Conservation (phyloP, 2,888 invertebrate species). For the Leucophora obtusa region DNA sequence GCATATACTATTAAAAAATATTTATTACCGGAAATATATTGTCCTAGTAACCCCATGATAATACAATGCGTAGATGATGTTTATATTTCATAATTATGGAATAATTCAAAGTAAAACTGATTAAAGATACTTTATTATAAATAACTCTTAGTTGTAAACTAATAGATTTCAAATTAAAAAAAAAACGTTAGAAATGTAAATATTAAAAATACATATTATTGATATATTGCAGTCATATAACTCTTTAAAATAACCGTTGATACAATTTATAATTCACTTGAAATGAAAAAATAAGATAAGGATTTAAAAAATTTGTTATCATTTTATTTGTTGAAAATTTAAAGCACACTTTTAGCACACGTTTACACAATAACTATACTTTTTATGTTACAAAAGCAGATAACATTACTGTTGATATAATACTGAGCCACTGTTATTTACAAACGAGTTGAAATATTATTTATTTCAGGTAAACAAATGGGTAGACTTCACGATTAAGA, state of each 20-base stretch:
- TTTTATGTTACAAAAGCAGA: constrained; percentile 4
- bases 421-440: constrained; percentile 33
- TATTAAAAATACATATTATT: constrained; percentile 16
- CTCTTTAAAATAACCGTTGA: constrained; percentile 3
- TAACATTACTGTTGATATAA: constrained; percentile 23
- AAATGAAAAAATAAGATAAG: constrained; percentile 35
- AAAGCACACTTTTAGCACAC: constrained; percentile 61
- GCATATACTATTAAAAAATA: not conserved
- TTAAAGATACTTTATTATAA: not conserved
- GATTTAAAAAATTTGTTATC: constrained; percentile 22
- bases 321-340: constrained; percentile 35
- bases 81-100: no score
- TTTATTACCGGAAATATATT: constrained; percentile 52
- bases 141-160: not conserved
- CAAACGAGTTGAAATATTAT: not conserved
- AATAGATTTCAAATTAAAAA: not conserved
- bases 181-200: constrained; percentile 30
- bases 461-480: constrained; percentile 39
- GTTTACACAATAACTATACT: constrained; percentile 11
- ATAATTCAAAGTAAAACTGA: not conserved
- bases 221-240: constrained; percentile 13
- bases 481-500: not conserved
- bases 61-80: not conserved
- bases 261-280: constrained; percentile 43
- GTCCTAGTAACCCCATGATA: constrained; percentile 35